Percentiles rank a stretch among this genome's conserved stretches.
These are phyloP conservation scores for Noctua comes DNA, from an alignment of 2,888 invertebrate species.

Conservation along the genomic window DNA sequence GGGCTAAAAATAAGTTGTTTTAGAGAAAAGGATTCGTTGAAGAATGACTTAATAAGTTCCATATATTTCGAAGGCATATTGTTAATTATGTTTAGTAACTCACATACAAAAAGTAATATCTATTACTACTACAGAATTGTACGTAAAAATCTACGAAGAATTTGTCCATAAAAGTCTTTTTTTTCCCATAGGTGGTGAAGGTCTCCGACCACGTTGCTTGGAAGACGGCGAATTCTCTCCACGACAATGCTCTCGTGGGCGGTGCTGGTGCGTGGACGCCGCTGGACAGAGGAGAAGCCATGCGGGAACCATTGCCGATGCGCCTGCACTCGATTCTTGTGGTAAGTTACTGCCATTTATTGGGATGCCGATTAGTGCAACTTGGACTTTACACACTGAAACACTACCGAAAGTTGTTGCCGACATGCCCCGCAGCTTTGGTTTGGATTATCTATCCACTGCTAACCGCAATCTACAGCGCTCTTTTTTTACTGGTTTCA, in stretches of 20 bases:
- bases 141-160: not conserved
- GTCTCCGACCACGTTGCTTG: slow-evolving; percentile 92
- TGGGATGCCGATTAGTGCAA: not conserved
- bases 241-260: slow-evolving; percentile 92
- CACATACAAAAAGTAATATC: not conserved
- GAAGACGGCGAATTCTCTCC: slow-evolving; percentile 93
- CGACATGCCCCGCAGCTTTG: not conserved
- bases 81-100: not conserved
- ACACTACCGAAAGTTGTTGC: not conserved
- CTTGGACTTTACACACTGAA: not conserved
- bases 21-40: not conserved
- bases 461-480: not conserved
- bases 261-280: slow-evolving; percentile 97
- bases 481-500: not conserved
- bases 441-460: not conserved
- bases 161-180: not conserved
- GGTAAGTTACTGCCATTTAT: slow-evolving; percentile 69
- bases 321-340: slow-evolving; percentile 77
- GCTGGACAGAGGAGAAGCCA: slow-evolving; percentile 87
- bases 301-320: slow-evolving; percentile 68
- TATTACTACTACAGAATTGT: not conserved
- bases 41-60: not conserved
- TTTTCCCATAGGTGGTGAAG: slow-evolving; percentile 75
- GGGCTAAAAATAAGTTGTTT: not conserved
- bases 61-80: not conserved